phyloP scores from a whole-genome alignment of 2,113 vertebrate species.

The Bos indicus region DNA sequence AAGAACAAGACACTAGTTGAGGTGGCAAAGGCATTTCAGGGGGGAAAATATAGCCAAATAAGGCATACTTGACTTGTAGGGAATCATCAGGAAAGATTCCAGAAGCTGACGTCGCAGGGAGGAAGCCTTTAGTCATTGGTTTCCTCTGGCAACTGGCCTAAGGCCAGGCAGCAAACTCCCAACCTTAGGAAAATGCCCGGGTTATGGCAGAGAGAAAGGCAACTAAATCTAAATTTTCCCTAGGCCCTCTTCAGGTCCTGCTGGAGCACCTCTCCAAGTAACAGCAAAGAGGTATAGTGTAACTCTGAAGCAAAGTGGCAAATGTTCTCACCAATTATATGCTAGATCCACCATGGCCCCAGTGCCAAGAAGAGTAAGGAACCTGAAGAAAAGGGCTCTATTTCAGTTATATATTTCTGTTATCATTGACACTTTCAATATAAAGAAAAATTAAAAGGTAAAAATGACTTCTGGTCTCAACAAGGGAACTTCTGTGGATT shows the following conservation, averaged over 20 bases:
- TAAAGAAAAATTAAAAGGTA: slow-evolving; percentile 31
- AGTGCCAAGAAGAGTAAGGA: neutral
- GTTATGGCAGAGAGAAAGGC: slow-evolving; percentile 56
- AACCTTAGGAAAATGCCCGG: slow-evolving; percentile 78
- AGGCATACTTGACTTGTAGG: slow-evolving; percentile 79
- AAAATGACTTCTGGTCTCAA: slow-evolving; percentile 29
- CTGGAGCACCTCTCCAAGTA: slow-evolving; percentile 6
- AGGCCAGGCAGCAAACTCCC: slow-evolving; percentile 78
- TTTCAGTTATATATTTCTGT: neutral
- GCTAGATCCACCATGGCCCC: neutral
- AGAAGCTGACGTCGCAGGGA: slow-evolving; percentile 88
- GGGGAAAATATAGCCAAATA: slow-evolving; percentile 91
- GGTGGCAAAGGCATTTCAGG: neutral
- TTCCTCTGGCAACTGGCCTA: slow-evolving; percentile 82
- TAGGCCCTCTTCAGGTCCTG: neutral
- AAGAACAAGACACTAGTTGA: neutral
- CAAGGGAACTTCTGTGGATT: slow-evolving; percentile 10
- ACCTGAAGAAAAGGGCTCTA: neutral
- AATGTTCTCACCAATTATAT: neutral
- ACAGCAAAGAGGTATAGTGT: neutral
- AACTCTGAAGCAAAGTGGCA: slow-evolving; percentile 31
- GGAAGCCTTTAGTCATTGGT: slow-evolving; percentile 93
- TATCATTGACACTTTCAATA: neutral
- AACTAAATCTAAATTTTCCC: slow-evolving; percentile 35
- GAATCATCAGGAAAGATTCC: slow-evolving; percentile 87